A percentile compares a stretch with the other conserved stretches of the same genome.
Evolutionary conservation across 2,113 vertebrate species (phyloP).

Genomic region (Ceyx cyanopectus): DNA sequence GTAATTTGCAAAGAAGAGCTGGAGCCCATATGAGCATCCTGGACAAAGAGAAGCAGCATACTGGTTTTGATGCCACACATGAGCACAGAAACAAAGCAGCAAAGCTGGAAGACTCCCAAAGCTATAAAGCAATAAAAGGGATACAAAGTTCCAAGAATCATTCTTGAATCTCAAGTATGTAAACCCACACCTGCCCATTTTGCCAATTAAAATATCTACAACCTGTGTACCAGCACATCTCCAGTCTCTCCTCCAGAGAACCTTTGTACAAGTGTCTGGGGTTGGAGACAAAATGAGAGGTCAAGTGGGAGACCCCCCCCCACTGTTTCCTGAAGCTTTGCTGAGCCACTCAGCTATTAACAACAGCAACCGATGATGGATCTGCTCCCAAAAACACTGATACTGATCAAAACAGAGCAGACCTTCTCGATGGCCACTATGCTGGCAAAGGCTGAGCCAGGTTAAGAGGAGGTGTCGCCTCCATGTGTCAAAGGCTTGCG

Average conservation of each 20-base stretch:
- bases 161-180: neutral
- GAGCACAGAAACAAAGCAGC: neutral
- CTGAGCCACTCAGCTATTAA: neutral
- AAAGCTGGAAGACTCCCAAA: neutral
- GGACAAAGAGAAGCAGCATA: neutral
- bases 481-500: neutral
- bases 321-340: neutral
- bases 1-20: neutral
- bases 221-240: neutral
- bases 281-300: neutral
- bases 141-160: neutral
- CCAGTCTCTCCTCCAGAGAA: neutral
- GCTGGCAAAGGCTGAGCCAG: neutral
- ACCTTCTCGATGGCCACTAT: neutral
- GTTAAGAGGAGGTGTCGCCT: neutral
- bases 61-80: neutral
- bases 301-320: neutral
- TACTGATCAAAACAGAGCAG: neutral
- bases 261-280: rapidly evolving
- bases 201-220: neutral
- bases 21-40: neutral
- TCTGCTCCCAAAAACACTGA: neutral
- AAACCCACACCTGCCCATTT: neutral
- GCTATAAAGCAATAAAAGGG: neutral
- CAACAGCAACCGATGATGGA: rapidly evolving